Percentiles rank a stretch among this genome's conserved stretches.
These are phyloP conservation scores for Chesias legatella DNA, from an alignment of 2,888 invertebrate species.

Conservation along the genomic window DNA sequence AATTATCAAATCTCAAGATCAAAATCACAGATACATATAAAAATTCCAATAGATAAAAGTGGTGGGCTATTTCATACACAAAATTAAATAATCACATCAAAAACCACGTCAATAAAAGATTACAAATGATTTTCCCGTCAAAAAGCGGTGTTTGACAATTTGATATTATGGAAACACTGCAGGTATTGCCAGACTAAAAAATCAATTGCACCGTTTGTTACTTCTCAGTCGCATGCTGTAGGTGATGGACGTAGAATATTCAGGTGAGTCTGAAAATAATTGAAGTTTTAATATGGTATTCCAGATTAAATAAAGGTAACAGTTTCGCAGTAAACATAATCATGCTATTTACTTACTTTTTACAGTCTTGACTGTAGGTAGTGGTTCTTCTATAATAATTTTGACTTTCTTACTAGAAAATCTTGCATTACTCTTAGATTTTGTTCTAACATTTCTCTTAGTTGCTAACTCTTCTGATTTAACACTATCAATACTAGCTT, in stretches of 20 bases:
- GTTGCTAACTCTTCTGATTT: constrained; percentile 25
- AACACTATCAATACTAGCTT: constrained; percentile 33
- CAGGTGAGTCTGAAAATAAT: constrained; percentile 47
- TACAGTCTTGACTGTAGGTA: constrained; percentile 16
- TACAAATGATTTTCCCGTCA: constrained; percentile 5
- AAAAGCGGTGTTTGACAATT: constrained; percentile 9
- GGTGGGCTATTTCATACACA: constrained; percentile 25
- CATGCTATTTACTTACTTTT: constrained; percentile 51
- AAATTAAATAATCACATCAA: constrained; percentile 6
- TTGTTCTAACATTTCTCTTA: constrained; percentile 37
- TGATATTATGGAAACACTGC: constrained; percentile 9
- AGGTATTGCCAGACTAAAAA: background rate
- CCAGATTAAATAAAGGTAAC: background rate
- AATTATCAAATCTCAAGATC: constrained; percentile 19
- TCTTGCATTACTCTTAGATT: constrained; percentile 33
- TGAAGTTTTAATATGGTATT: background rate
- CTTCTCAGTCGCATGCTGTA: constrained; percentile 58
- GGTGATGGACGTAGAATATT: constrained; percentile 32
- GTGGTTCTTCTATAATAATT: constrained; percentile 32
- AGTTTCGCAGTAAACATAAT: no score
- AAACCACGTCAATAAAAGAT: background rate
- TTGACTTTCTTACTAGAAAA: constrained; percentile 36
- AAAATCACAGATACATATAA: constrained; percentile 32
- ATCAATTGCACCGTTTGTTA: constrained; percentile 44
- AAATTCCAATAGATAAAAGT: constrained; percentile 25